Percentiles rank a stretch among this genome's conserved stretches.
phyloP scores from a whole-genome alignment of 2,113 vertebrate genomes.

The Tor tambroides region DNA sequence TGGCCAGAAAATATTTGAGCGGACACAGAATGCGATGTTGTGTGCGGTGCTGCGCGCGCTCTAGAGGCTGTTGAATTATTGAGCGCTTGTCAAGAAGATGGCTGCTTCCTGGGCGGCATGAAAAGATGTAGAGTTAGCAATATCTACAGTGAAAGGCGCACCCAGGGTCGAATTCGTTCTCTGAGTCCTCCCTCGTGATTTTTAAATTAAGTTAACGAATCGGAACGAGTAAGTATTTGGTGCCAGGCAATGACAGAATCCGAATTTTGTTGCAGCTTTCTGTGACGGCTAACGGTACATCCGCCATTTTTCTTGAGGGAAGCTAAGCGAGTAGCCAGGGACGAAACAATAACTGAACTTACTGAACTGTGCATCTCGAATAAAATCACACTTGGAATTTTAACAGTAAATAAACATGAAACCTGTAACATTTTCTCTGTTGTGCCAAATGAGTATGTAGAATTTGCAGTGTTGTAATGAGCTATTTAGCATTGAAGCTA shows the following conservation, averaged over 20 bases:
- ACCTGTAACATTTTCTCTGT: conserved; percentile 45
- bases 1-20: not conserved
- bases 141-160: conserved; percentile 57
- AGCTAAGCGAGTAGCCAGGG: conserved; percentile 47
- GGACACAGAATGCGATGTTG: not conserved
- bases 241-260: conserved; percentile 40
- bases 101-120: conserved; percentile 83
- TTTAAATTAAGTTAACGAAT: conserved; percentile 58
- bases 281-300: conserved; percentile 62
- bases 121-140: conserved; percentile 66
- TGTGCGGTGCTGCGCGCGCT: not conserved
- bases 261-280: conserved; percentile 55
- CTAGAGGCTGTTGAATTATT: conserved; percentile 47
- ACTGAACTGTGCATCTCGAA: conserved; percentile 9
- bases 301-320: conserved; percentile 70
- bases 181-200: conserved; percentile 51
- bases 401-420: conserved; percentile 56
- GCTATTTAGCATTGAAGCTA: conserved; percentile 36
- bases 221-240: conserved; percentile 66
- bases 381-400: conserved; percentile 27
- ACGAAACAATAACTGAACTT: conserved; percentile 6
- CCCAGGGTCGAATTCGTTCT: conserved; percentile 51
- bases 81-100: conserved; percentile 78
- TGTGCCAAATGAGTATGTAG: conserved; percentile 29
- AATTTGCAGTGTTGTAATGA: not conserved